Evolutionary conservation across 2,113 vertebrate genomes (phyloP).

Genomic region (Pelodiscus sinensis): DNA sequence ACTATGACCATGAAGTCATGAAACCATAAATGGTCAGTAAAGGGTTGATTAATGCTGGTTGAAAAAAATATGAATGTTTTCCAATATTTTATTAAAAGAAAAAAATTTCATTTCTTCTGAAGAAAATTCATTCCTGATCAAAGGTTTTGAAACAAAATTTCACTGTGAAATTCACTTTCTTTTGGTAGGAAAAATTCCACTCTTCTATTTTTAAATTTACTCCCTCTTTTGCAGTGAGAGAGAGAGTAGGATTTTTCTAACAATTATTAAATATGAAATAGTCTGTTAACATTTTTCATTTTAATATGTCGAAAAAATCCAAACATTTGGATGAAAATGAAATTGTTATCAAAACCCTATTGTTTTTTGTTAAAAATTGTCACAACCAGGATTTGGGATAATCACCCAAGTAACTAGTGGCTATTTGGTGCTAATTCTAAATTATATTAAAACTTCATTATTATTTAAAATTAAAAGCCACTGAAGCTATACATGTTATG

Average conservation of each 20-base stretch:
- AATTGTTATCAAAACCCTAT: not conserved
- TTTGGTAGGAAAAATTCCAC: not conserved
- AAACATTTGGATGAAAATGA: not conserved
- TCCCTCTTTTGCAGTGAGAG: not conserved
- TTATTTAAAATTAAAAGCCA: not conserved
- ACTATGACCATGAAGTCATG: not conserved
- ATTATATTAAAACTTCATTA: not conserved
- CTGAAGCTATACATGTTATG: not conserved
- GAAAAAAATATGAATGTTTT: rapidly evolving
- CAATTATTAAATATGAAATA: not conserved
- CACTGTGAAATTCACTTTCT: not conserved
- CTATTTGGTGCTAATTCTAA: not conserved
- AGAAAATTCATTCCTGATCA: not conserved
- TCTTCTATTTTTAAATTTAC: not conserved
- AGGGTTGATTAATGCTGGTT: not conserved
- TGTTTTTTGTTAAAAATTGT: not conserved
- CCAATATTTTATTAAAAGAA: not conserved
- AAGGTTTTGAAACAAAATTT: not conserved
- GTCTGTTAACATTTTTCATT: not conserved
- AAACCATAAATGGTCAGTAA: not conserved
- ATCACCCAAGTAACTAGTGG: not conserved
- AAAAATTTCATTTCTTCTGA: not conserved
- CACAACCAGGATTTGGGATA: not conserved
- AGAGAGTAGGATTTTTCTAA: not conserved
- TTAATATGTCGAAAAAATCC: not conserved